phyloP scores from a whole-genome alignment of 1,140 invertebrate species.

The Macrobrachium nipponense region DNA sequence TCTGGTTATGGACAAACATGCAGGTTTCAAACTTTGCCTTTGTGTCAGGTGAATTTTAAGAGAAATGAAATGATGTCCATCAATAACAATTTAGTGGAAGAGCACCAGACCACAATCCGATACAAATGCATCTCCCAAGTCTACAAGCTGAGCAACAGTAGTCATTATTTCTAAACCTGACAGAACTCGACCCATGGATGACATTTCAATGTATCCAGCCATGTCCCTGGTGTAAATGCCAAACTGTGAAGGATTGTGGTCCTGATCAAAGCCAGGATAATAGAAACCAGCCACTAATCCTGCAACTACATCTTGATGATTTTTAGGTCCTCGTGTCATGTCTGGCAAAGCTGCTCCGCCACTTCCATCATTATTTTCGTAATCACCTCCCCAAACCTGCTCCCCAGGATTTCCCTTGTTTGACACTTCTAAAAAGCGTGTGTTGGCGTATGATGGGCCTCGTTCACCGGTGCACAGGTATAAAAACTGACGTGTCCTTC shows the following conservation, averaged over 20 bases:
- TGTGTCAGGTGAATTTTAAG: no score
- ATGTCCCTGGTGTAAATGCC: slow-evolving; percentile 33
- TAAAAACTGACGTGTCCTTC: slow-evolving; percentile 39
- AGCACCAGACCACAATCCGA: slow-evolving; percentile 37
- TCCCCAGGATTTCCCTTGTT: slow-evolving; percentile 3
- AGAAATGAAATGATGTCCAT: no score
- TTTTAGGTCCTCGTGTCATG: slow-evolving; percentile 28
- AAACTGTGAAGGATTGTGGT: slow-evolving; percentile 47
- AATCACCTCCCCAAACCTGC: slow-evolving; percentile 50
- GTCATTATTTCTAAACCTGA: slow-evolving; percentile 25
- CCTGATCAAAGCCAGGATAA: slow-evolving; percentile 31
- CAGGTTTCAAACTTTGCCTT: no score
- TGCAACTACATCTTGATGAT: slow-evolving; percentile 20
- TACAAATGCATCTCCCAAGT: slow-evolving; percentile 19
- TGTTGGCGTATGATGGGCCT: slow-evolving; percentile 40
- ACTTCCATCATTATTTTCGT: slow-evolving; percentile 46
- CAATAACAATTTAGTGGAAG: slow-evolving; percentile 4
- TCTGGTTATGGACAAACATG: no score
- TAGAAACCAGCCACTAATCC: slow-evolving; percentile 44
- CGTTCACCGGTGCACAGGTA: slow-evolving; percentile 30
- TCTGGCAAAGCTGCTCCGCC: slow-evolving; percentile 40
- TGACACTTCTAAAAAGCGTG: slow-evolving; percentile 39
- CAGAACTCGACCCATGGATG: slow-evolving; percentile 28
- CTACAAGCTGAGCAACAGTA: neutral
- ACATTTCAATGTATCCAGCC: slow-evolving; percentile 43